A percentile compares a stretch with the other conserved stretches of the same genome.
These are phyloP conservation scores for Cephalopterus ornatus DNA, from an alignment of 2,113 vertebrate species.

Conservation along the genomic window DNA sequence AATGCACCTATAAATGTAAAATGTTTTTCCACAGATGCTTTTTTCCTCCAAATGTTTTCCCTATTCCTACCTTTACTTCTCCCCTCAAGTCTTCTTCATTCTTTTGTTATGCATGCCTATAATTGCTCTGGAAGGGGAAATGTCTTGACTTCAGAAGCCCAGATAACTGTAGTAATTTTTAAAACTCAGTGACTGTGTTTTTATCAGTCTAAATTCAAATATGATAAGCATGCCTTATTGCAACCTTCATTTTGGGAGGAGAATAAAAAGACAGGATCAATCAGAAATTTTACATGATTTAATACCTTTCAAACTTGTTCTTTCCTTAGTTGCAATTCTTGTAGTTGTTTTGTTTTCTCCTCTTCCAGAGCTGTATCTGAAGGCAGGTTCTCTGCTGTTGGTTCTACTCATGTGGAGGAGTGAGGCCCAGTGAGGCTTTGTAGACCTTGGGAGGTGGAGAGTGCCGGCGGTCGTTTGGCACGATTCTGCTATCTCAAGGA, in stretches of 20 bases:
- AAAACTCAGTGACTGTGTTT: not conserved
- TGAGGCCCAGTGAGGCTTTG: too few species aligned
- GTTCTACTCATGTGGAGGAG: too few species aligned
- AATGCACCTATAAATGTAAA: not conserved
- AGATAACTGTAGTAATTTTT: not conserved
- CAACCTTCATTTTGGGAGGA: not conserved
- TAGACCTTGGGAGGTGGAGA: too few species aligned
- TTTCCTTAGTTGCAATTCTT: not conserved
- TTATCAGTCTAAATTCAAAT: not conserved
- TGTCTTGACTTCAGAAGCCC: not conserved
- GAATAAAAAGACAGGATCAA: not conserved
- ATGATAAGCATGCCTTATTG: not conserved
- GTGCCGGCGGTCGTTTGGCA: too few species aligned
- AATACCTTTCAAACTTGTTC: not conserved
- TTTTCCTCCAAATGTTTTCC: not conserved
- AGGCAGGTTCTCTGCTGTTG: too few species aligned
- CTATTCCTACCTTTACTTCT: not conserved
- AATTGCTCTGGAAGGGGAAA: not conserved
- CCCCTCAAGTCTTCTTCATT: not conserved
- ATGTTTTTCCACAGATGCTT: not conserved
- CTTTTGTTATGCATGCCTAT: not conserved
- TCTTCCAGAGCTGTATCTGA: not conserved
- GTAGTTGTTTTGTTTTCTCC: not conserved
- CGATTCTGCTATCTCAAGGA: too few species aligned
- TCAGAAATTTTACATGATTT: not conserved